Evolutionary conservation across 2,888 invertebrate genomes (phyloP), one percentile per base, ranked within the genome.

Genomic region (Hirtodrosophila histrioides): DNA sequence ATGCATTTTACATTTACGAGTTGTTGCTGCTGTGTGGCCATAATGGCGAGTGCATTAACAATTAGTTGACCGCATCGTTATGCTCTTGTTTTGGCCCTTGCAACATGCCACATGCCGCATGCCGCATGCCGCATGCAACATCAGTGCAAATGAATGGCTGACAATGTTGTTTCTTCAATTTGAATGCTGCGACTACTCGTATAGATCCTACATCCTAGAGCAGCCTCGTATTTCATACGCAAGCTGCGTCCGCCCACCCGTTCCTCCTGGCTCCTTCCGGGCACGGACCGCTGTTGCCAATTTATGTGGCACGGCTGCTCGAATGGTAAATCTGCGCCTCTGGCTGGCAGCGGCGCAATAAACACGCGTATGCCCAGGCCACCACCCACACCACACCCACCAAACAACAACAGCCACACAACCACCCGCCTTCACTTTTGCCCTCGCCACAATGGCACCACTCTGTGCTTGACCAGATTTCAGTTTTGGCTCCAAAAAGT

Each of bases 221-320:
- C 69, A 62, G 75, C 69, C 69, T 70, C 60, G 61, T 48, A 55
- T 64, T 40, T 75, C 71, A 71, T 64, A 61, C 54, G 46, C 29
- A 41, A 41, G 31, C 46, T 24, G 41, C 31, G 46, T 54, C 76
- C 88, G 89, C 88, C 90, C 83, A 89, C 90, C 73, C 56, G 69
- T 75, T 73, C 68, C 81, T 88, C 79, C 27, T 5, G 27, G 5
- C 17, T 17, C 17, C 17, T 17, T 17, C 78, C 78, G 82, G 78
- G 82, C 88, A 83, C 71, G 78, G 74, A 69, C 11, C 33, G 39
- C 44, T 31, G 12, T 55, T 33, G 24, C 41, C 55, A 84, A 90
- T 89, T 90, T 90, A 90, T 89, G 86, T 77, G 64, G 74, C 78
- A 77, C 77, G 75, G 76, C 88, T 83, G 86, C 76, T 65, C 72